Evolutionary conservation across 2,888 invertebrate genomes (phyloP).

Genomic region (Caenorhabditis sp.): DNA sequence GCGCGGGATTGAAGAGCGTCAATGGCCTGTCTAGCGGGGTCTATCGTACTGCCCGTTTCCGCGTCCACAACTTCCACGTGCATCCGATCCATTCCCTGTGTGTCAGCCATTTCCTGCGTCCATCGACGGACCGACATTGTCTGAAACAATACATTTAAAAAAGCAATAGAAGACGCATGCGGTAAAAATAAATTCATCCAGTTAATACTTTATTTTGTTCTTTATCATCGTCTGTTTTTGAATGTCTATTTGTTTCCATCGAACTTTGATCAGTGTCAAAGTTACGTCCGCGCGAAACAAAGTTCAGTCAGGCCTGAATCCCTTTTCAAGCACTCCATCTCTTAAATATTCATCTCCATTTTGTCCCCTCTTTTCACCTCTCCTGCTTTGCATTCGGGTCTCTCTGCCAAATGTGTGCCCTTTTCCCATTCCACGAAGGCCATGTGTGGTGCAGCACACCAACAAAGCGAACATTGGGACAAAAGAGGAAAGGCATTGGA

Average conservation of each 20-base stretch:
- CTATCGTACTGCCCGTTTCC: constrained; percentile 75
- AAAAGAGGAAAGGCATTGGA: constrained; percentile 4
- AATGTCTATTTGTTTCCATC: background rate
- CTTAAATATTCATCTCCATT: constrained; percentile 17
- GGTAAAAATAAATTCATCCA: too few species aligned
- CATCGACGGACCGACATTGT: constrained; percentile 73
- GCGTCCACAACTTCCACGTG: constrained; percentile 76
- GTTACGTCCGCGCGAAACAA: background rate
- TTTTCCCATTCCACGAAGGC: constrained; percentile 5
- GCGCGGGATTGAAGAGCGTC: constrained; percentile 76
- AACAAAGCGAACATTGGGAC: constrained; percentile 20
- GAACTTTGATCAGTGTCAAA: constrained; percentile 2
- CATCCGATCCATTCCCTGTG: constrained; percentile 71
- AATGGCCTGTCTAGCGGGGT: constrained; percentile 76
- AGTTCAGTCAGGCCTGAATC: constrained; percentile 23
- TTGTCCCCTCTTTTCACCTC: background rate
- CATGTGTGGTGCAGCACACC: background rate
- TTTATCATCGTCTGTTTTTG: background rate
- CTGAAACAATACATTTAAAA: constrained; percentile 50
- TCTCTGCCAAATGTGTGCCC: background rate
- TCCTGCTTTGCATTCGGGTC: constrained; percentile 1
- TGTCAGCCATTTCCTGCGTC: constrained; percentile 72
- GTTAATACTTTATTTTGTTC: background rate
- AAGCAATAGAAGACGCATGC: too few species aligned
- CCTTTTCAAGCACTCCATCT: constrained; percentile 21